Percentiles rank a stretch among this genome's conserved stretches.
Evolutionary conservation across 2,113 vertebrate genomes (phyloP).

Genomic region (Cyanocitta stelleri): DNA sequence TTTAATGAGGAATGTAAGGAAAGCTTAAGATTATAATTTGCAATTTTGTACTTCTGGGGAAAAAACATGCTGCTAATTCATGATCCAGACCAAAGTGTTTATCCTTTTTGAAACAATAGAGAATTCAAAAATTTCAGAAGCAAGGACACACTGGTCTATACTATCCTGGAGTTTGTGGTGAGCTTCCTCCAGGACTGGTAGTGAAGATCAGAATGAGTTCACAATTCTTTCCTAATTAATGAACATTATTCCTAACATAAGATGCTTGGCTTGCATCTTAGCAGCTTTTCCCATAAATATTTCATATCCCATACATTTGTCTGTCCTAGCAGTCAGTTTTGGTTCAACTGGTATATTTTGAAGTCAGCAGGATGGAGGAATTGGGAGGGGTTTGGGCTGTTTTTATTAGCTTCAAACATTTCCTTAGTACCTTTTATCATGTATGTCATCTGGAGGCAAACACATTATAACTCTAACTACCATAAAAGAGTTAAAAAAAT

Average conservation of each 20-base stretch:
- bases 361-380: not conserved
- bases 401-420: slow-evolving; percentile 1
- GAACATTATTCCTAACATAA: not conserved
- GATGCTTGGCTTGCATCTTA: not conserved
- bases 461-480: not conserved
- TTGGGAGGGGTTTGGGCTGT: not conserved
- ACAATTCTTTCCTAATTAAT: not conserved
- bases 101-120: not conserved
- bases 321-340: not conserved
- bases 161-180: not conserved
- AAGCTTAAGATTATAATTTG: not conserved
- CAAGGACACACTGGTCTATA: not conserved
- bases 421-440: not conserved
- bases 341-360: not conserved
- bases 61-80: not conserved
- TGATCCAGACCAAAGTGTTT: not conserved
- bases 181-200: not conserved
- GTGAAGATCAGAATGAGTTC: not conserved
- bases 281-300: not conserved
- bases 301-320: not conserved
- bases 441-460: not conserved
- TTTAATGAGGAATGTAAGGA: not conserved
- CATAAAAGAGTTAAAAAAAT: not conserved
- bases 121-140: not conserved
- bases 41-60: not conserved